Conservation (phyloP, 2,888 invertebrate genomes). For the Drosophila seclusa region DNA sequence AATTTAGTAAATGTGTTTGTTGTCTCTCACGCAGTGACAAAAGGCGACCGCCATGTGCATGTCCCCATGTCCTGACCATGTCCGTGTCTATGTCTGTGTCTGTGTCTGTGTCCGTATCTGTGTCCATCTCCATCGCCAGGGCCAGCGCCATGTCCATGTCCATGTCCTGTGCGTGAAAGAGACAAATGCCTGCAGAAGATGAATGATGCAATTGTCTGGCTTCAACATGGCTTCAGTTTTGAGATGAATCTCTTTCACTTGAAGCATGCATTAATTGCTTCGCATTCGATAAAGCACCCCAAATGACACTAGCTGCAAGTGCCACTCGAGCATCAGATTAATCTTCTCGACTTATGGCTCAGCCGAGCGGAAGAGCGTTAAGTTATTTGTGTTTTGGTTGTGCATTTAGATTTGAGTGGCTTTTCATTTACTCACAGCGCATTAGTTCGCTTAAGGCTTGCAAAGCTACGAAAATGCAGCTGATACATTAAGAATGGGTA, state of each 20-base stretch:
- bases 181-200: constrained; percentile 76
- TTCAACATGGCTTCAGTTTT: constrained; percentile 52
- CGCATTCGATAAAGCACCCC: constrained; percentile 53
- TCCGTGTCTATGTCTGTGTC: constrained; percentile 1
- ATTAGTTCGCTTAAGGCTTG: too few relatives aligned
- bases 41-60: constrained; percentile 50
- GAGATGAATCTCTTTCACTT: constrained; percentile 54
- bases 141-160: neutral
- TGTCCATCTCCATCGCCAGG: neutral
- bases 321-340: constrained; percentile 36
- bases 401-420: neutral
- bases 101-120: constrained; percentile 1
- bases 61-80: constrained; percentile 25
- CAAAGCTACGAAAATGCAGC: neutral
- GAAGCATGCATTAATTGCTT: constrained; percentile 58
- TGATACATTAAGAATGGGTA: neutral
- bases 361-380: neutral
- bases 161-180: constrained; percentile 61
- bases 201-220: constrained; percentile 72
- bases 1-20: constrained; percentile 80
- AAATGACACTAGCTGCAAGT: constrained; percentile 50
- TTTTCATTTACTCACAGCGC: neutral
- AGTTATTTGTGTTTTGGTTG: constrained; percentile 1
- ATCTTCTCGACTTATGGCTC: constrained; percentile 22
- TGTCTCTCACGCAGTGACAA: constrained; percentile 66